Conservation (phyloP, 2,113 vertebrate genomes). For the Puma concolor region DNA sequence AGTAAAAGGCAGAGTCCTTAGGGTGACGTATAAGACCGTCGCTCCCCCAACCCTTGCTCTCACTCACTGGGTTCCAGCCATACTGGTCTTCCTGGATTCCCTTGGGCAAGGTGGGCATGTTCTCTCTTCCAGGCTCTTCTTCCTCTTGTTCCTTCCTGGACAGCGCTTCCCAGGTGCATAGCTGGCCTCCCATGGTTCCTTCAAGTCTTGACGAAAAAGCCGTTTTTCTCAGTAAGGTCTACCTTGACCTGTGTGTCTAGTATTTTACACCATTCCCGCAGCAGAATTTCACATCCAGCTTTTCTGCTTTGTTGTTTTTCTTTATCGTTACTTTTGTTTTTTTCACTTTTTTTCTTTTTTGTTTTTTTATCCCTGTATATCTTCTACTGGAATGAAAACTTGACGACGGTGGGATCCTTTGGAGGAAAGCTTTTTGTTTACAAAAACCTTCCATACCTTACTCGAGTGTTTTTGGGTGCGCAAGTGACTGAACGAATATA, state of each 20-base stretch:
- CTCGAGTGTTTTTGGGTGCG: neutral
- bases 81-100: neutral
- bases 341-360: neutral
- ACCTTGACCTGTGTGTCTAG: neutral
- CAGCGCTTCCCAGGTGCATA: too few relatives aligned
- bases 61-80: neutral
- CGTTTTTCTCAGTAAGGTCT: neutral
- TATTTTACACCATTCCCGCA: neutral
- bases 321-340: neutral
- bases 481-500: neutral
- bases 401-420: neutral
- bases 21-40: fast-evolving
- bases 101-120: fast-evolving
- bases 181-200: neutral
- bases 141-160: neutral
- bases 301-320: neutral
- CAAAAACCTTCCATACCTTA: neutral
- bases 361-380: neutral
- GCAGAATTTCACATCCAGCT: neutral
- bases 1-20: neutral
- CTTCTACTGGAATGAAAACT: neutral
- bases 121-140: neutral
- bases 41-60: fast-evolving
- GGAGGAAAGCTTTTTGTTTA: neutral
- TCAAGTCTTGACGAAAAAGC: neutral